phyloP scores from a whole-genome alignment of 2,797 vertebrate genomes.

The Megaceryle alcyon region DNA sequence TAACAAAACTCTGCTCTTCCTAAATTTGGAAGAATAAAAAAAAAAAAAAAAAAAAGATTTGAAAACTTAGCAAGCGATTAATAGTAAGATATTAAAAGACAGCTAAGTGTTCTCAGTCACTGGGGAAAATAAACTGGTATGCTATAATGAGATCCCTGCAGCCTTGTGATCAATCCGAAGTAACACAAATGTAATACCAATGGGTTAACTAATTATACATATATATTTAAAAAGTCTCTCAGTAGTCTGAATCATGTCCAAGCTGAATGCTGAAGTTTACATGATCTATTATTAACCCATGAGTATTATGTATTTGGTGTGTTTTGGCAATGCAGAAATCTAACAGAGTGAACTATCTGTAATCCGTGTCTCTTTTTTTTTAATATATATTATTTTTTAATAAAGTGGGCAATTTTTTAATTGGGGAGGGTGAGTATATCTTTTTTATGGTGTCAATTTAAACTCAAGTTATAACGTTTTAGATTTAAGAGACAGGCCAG shows the following conservation, averaged over 20 bases:
- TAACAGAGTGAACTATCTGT: constrained; percentile 31
- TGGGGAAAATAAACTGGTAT: constrained; percentile 64
- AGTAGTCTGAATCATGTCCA: constrained; percentile 54
- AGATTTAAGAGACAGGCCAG: constrained; percentile 86
- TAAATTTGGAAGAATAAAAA: constrained; percentile 73
- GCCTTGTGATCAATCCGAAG: constrained; percentile 68
- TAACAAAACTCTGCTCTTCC: constrained; percentile 46
- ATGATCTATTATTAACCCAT: constrained; percentile 55
- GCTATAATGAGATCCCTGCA: constrained; percentile 75
- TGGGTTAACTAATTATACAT: constrained; percentile 66
- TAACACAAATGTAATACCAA: constrained; percentile 60
- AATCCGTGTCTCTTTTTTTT: constrained; percentile 37
- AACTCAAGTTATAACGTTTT: constrained; percentile 78
- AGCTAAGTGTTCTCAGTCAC: constrained; percentile 72
- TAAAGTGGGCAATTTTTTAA: background rate
- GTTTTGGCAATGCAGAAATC: background rate
- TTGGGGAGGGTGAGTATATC: constrained; percentile 15
- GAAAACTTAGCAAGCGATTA: constrained; percentile 72
- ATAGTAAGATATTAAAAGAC: constrained; percentile 76
- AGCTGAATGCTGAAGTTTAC: constrained; percentile 19
- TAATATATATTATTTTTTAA: constrained; percentile 11
- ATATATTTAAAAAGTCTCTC: constrained; percentile 60
- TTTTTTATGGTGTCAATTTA: constrained; percentile 78
- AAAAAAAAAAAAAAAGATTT: constrained; percentile 19
- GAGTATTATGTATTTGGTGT: background rate